Evolutionary conservation across 2,113 vertebrate species (phyloP).

Genomic region (Aleadryas rufinucha): DNA sequence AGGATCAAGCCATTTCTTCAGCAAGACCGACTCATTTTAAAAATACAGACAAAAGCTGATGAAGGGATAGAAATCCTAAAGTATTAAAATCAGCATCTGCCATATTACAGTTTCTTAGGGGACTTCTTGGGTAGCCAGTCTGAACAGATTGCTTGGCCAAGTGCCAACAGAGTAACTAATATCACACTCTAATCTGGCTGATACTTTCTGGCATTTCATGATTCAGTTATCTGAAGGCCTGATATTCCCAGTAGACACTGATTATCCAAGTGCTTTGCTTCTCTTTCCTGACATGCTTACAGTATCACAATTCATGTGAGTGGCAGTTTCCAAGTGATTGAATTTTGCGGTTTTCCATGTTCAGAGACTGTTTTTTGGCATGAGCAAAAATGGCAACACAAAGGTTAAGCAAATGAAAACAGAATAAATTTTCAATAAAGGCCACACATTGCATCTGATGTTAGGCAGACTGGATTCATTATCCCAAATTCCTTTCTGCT

Average conservation of each 20-base stretch:
- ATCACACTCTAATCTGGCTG: neutral
- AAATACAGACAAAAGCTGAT: neutral
- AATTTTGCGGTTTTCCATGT: neutral
- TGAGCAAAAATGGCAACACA: constrained; percentile 14
- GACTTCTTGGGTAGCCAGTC: neutral
- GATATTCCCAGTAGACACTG: neutral
- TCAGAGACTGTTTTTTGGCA: neutral
- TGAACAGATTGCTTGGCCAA: neutral
- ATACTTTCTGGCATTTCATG: neutral
- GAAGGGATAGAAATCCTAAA: neutral
- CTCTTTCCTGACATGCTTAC: neutral
- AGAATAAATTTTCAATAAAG: constrained; percentile 33
- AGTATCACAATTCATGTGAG: neutral
- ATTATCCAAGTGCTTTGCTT: neutral
- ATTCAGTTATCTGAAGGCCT: neutral
- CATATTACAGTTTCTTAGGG: neutral
- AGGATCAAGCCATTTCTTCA: neutral
- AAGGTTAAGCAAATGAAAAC: constrained; percentile 46
- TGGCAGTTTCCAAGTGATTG: neutral
- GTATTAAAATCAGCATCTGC: neutral
- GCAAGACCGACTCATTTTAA: neutral
- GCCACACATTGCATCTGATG: neutral
- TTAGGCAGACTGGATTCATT: neutral
- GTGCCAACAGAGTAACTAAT: neutral
- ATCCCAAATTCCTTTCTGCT: neutral